Percentiles rank a stretch among this genome's conserved stretches.
Conservation (phyloP, 64 coral and sea anemone genomes). For the Montipora sp. region DNA sequence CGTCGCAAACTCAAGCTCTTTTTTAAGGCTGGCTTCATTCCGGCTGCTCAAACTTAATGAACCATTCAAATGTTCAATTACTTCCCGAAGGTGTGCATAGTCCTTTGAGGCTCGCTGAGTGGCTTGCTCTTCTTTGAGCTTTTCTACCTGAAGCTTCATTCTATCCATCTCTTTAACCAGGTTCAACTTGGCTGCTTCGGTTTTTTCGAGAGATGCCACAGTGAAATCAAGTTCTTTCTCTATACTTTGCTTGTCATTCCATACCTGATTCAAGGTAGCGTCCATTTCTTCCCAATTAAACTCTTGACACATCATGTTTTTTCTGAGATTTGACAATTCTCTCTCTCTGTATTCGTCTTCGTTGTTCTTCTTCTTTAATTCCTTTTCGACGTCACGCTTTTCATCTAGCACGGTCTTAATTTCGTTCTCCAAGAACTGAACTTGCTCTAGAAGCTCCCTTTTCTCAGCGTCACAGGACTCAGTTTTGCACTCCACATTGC, state of each 20-base stretch:
- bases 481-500: background rate
- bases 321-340: background rate
- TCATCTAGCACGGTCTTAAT: background rate
- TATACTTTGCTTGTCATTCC: background rate
- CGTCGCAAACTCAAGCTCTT: background rate
- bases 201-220: background rate
- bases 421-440: background rate
- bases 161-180: background rate
- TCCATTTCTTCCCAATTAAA: slow-evolving; percentile 15
- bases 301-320: background rate
- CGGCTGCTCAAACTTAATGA: background rate
- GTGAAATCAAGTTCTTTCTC: background rate
- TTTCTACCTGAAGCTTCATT: background rate
- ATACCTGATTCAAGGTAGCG: background rate
- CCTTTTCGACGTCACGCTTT: background rate
- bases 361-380: background rate
- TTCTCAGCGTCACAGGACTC: background rate
- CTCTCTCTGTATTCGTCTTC: background rate
- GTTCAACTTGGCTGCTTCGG: background rate
- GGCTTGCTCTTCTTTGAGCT: background rate
- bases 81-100: background rate
- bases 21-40: background rate
- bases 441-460: background rate
- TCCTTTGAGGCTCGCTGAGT: background rate
- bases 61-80: background rate